A percentile compares a stretch with the other conserved stretches of the same genome.
phyloP scores from a whole-genome alignment of 2,888 invertebrate species.

The Caprella mutica region DNA sequence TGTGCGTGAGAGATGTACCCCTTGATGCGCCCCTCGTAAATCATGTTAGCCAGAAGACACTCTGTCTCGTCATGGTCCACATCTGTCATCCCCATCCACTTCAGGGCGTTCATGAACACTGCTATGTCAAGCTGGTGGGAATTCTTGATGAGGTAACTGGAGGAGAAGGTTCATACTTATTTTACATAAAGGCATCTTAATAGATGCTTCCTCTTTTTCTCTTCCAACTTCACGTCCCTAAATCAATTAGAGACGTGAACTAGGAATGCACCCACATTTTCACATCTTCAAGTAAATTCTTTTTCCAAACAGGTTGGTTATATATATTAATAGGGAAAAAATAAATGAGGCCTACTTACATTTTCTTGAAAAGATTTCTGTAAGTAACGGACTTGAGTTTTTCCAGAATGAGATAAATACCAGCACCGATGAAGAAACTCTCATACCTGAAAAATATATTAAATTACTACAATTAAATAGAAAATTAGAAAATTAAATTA shows the following conservation, averaged over 20 bases:
- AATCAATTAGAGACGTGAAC: no score
- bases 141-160: conserved; percentile 40
- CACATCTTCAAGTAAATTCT: no score
- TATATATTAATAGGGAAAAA: no score
- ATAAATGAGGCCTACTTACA: no score
- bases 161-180: neutral
- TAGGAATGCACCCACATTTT: no score
- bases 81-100: conserved; percentile 63
- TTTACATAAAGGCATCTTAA: no score
- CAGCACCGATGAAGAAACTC: conserved; percentile 83
- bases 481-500: no score
- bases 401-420: conserved; percentile 95
- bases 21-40: conserved; percentile 92
- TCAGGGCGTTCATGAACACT: conserved; percentile 68
- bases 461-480: no score
- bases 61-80: conserved; percentile 89
- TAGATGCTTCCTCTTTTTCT: no score
- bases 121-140: conserved; percentile 77
- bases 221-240: no score
- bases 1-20: conserved; percentile 97
- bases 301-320: no score
- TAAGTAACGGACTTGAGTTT: conserved; percentile 90
- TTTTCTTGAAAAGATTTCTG: conserved; percentile 89
- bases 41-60: conserved; percentile 91
- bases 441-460: conserved; percentile 65